Percentiles rank a stretch among this genome's conserved stretches.
Evolutionary conservation across 92 coral and sea anemone species (phyloP).

Genomic region (Micromussa lordhowensis): DNA sequence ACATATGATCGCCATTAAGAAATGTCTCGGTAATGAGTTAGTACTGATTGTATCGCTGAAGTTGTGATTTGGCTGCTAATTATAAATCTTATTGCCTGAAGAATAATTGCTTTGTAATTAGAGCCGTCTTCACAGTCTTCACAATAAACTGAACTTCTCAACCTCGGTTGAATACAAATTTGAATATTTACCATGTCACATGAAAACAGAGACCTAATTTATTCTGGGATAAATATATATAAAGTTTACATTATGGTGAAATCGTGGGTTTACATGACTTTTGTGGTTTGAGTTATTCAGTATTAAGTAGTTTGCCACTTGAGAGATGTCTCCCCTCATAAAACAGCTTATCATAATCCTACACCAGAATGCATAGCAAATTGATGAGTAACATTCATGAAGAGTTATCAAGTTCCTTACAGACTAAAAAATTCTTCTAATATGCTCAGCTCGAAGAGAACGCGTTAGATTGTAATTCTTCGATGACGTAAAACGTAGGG

Average conservation of each 20-base stretch:
- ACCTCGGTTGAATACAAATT: background rate
- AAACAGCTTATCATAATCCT: slow-evolving; percentile 9
- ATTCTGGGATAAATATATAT: background rate
- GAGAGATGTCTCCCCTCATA: slow-evolving; percentile 4
- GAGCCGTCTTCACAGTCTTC: background rate
- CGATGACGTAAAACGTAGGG: background rate
- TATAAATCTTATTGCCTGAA: background rate
- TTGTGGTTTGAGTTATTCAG: background rate
- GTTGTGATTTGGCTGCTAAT: background rate
- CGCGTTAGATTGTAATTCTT: background rate
- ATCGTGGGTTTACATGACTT: background rate
- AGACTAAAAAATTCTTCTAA: background rate
- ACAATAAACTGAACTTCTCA: background rate
- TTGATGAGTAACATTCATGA: background rate
- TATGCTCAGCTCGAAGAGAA: background rate
- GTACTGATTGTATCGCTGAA: background rate
- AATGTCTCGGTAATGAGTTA: background rate
- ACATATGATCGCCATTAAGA: background rate
- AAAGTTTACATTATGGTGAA: background rate
- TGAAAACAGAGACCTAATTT: background rate
- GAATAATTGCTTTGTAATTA: background rate
- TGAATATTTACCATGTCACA: background rate
- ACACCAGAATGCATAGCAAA: slow-evolving; percentile 9
- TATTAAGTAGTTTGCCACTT: background rate
- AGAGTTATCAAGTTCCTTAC: too few species aligned